Evolutionary conservation across 2,113 vertebrate species (phyloP).

Genomic region (Phrynocephalus versicolor): DNA sequence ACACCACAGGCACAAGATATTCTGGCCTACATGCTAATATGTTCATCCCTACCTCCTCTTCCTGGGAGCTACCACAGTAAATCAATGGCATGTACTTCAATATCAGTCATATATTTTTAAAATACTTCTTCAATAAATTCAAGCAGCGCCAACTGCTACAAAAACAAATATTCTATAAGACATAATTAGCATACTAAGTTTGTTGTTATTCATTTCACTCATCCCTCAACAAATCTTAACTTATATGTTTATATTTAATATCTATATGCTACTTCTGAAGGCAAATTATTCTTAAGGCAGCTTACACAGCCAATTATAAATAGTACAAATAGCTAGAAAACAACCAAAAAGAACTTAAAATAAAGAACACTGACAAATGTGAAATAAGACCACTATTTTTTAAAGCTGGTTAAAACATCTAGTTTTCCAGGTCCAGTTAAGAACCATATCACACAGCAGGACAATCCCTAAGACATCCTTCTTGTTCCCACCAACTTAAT

Average conservation of each 20-base stretch:
- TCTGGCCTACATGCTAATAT: constrained; percentile 32
- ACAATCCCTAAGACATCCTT: too few species aligned
- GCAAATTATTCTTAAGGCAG: too few species aligned
- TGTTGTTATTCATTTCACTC: not conserved
- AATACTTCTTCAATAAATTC: constrained; percentile 43
- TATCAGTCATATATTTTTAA: constrained; percentile 11
- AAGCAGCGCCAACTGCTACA: not conserved
- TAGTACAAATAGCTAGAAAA: too few species aligned
- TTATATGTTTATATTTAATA: not conserved
- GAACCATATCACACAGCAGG: too few species aligned
- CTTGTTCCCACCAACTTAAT: too few species aligned
- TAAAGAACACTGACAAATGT: not conserved
- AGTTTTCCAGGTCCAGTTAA: too few species aligned
- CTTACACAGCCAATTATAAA: too few species aligned
- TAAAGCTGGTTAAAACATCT: not conserved
- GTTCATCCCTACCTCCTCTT: constrained; percentile 31
- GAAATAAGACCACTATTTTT: not conserved
- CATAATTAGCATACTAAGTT: not conserved
- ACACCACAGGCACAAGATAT: constrained; percentile 39
- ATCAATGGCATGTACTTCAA: constrained; percentile 24
- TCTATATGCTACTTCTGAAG: not conserved
- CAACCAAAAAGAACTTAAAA: not conserved
- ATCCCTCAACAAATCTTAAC: constrained; percentile 43
- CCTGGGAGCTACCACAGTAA: constrained; percentile 28
- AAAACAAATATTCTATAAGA: constrained; percentile 35